Percentiles rank a stretch among this genome's conserved stretches.
Conservation (phyloP, 2,888 invertebrate species). For the Scaptodrosophila latifasciaeformis region DNA sequence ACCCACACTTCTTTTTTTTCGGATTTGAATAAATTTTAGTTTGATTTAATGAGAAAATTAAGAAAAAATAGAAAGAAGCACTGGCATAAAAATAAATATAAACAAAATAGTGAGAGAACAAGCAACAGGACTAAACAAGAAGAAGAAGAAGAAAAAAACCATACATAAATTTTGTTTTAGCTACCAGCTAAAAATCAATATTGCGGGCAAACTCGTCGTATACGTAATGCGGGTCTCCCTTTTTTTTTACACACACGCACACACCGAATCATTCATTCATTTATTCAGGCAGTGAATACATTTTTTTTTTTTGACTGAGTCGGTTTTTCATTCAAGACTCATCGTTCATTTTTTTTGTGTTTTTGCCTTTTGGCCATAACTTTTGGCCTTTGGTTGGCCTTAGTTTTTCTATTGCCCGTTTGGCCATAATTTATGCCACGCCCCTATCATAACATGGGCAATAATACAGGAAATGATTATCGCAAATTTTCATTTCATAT, state of each 20-base stretch:
- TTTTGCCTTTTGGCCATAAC: neutral
- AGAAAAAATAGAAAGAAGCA: no score
- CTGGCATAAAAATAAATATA: no score
- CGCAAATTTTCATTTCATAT: constrained; percentile 50
- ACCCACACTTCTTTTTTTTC: no score
- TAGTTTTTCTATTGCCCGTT: no score
- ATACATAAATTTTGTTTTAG: constrained; percentile 34
- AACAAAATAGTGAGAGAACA: no score
- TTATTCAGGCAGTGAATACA: neutral
- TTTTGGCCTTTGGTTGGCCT: no score
- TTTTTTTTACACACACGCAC: constrained; percentile 9
- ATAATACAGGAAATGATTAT: constrained; percentile 63
- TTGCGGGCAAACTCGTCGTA: constrained; percentile 22
- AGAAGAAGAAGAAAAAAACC: constrained; percentile 5
- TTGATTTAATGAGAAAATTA: no score
- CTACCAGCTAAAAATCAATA: constrained; percentile 32
- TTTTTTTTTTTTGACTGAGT: neutral
- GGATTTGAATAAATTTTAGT: no score
- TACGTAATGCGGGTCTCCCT: constrained; percentile 27
- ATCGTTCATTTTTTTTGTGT: neutral
- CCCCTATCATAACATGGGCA: neutral
- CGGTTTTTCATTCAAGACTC: neutral
- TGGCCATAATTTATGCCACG: constrained; percentile 1
- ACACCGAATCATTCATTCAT: neutral
- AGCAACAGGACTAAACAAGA: no score